Conservation (phyloP, 2,888 invertebrate genomes). For the Leptarthrus brevirostris region DNA sequence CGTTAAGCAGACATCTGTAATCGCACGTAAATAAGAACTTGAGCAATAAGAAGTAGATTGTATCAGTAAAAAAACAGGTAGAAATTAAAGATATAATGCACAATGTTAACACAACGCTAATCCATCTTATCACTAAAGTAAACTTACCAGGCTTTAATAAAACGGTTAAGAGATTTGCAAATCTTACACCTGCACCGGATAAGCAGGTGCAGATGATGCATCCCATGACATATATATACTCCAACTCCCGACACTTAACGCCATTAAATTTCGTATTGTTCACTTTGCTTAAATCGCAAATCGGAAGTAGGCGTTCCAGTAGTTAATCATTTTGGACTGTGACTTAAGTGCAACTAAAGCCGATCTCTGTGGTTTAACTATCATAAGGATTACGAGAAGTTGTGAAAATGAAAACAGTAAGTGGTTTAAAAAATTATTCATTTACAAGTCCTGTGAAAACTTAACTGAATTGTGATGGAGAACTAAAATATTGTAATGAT, state of each 20-base stretch:
- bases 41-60: slow-evolving; percentile 17
- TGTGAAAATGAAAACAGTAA: slow-evolving; percentile 48
- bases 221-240: slow-evolving; percentile 62
- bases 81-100: slow-evolving; percentile 23
- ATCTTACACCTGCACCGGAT: slow-evolving; percentile 17
- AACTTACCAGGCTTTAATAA: not conserved
- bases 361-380: not conserved
- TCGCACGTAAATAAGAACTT: slow-evolving; percentile 2
- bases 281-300: slow-evolving; percentile 48
- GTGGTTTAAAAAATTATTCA: slow-evolving; percentile 3
- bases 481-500: no score
- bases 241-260: slow-evolving; percentile 65
- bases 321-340: slow-evolving; percentile 13
- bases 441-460: not conserved
- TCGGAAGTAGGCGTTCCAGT: slow-evolving; percentile 29
- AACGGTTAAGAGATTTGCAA: slow-evolving; percentile 41
- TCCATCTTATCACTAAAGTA: slow-evolving; percentile 16
- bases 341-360: slow-evolving; percentile 5
- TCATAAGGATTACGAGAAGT: slow-evolving; percentile 47
- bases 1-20: no score
- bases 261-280: slow-evolving; percentile 65
- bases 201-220: slow-evolving; percentile 14
- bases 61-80: slow-evolving; percentile 27
- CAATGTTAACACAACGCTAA: slow-evolving; percentile 5
- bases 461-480: not conserved